Percentiles rank a stretch among this genome's conserved stretches.
These are phyloP conservation scores for Calameuta filiformis DNA, from an alignment of 2,888 invertebrate genomes.

Conservation along the genomic window DNA sequence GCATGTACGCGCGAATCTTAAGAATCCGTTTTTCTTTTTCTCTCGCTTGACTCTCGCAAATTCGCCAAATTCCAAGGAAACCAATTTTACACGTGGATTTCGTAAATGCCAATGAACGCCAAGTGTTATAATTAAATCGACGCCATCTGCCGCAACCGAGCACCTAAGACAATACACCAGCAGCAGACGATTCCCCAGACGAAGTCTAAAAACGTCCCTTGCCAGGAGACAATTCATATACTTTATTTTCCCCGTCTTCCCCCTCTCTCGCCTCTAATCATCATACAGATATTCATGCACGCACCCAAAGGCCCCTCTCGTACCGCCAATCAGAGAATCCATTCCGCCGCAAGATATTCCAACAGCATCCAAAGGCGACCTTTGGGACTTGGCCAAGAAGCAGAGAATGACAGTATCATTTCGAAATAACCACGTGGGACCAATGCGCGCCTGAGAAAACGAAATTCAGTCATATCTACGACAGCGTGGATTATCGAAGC, in stretches of 20 bases:
- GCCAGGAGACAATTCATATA: slow-evolving; percentile 36
- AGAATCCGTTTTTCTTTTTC: background rate
- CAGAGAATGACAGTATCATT: background rate
- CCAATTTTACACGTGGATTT: background rate
- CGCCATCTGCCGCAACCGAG: background rate
- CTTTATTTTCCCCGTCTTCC: background rate
- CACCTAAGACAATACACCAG: background rate
- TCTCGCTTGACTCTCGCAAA: background rate
- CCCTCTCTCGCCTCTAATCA: background rate
- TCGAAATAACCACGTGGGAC: background rate
- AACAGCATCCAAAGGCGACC: background rate
- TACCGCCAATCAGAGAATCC: background rate
- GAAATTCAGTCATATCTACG: background rate
- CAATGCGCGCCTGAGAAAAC: background rate
- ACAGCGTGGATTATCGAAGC: background rate
- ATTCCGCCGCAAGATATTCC: background rate
- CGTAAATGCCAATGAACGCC: slow-evolving; percentile 42
- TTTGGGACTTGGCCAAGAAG: background rate
- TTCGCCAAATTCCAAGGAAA: background rate
- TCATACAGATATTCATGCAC: background rate
- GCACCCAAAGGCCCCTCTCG: background rate
- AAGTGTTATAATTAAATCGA: background rate
- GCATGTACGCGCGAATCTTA: background rate
- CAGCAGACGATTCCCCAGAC: slow-evolving; percentile 52
- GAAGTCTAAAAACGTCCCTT: slow-evolving; percentile 28